These are phyloP conservation scores for Heliconius congener DNA, from an alignment of 1,140 invertebrate genomes.

Conservation along the genomic window DNA sequence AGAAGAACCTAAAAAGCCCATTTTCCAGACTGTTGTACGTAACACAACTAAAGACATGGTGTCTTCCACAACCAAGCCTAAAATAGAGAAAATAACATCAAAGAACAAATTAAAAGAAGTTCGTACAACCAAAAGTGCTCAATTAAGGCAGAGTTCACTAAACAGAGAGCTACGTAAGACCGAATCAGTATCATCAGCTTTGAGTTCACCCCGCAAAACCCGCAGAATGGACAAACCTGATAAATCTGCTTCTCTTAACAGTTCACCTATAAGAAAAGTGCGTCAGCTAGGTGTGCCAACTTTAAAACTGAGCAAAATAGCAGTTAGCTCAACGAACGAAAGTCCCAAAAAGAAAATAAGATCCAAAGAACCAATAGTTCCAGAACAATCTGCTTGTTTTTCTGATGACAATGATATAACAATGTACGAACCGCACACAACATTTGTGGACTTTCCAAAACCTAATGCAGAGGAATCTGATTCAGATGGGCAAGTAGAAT, in stretches of 20 bases:
- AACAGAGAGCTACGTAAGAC: constrained; percentile 65
- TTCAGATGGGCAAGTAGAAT: constrained; percentile 67
- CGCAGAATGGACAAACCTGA: constrained; percentile 76
- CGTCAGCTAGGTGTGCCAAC: constrained; percentile 69
- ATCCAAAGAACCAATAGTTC: constrained; percentile 53
- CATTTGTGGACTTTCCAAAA: constrained; percentile 62
- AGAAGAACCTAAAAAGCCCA: constrained; percentile 69
- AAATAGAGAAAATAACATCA: constrained; percentile 61
- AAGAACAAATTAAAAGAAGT: constrained; percentile 66
- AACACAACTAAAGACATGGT: constrained; percentile 62
- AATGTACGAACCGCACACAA: constrained; percentile 78
- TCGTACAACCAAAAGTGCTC: constrained; percentile 61
- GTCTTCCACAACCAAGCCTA: constrained; percentile 54
- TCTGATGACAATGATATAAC: constrained; percentile 75
- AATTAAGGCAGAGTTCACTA: constrained; percentile 69
- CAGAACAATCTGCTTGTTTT: constrained; percentile 55
- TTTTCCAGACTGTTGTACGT: constrained; percentile 75
- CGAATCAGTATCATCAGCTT: constrained; percentile 61
- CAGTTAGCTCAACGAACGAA: constrained; percentile 64
- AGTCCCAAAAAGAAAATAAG: constrained; percentile 72
- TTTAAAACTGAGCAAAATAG: constrained; percentile 58
- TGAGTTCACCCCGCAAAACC: constrained; percentile 74
- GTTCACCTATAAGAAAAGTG: constrained; percentile 77
- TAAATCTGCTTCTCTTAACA: constrained; percentile 74
- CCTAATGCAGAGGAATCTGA: constrained; percentile 73